Conservation (phyloP, 2,888 invertebrate genomes). For the Adineta ricciae region DNA sequence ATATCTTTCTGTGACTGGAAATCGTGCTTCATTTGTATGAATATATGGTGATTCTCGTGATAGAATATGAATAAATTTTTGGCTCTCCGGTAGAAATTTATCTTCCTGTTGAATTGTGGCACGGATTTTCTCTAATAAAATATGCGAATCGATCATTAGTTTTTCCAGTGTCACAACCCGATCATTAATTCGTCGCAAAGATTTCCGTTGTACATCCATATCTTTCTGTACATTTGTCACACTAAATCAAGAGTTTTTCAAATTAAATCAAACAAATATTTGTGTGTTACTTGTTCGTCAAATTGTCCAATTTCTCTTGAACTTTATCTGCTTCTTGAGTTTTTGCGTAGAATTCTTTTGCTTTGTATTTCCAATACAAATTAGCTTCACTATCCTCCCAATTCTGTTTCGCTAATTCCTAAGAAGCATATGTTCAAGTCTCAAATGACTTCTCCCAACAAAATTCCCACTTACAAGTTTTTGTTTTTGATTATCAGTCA, state of each 20-base stretch:
- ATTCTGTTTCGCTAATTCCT: neutral
- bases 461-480: neutral
- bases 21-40: conserved; percentile 44
- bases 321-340: conserved; percentile 15
- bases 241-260: neutral
- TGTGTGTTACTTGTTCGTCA: neutral
- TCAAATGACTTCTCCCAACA: neutral
- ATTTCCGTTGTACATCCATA: conserved; percentile 28
- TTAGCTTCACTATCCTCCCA: conserved; percentile 22
- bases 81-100: conserved; percentile 24
- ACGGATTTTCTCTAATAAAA: conserved; percentile 29
- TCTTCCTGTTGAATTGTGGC: conserved; percentile 26
- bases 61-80: conserved; percentile 40
- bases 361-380: conserved; percentile 18
- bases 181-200: conserved; percentile 27
- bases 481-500: neutral
- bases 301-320: neutral
- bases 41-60: conserved; percentile 48
- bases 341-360: conserved; percentile 7
- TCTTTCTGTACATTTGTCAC: conserved; percentile 30
- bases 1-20: conserved; percentile 49
- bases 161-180: conserved; percentile 30
- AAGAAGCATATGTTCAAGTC: neutral
- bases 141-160: conserved; percentile 23
- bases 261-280: neutral